phyloP scores from a whole-genome alignment of 2,888 invertebrate species.

The Nemurella pictetii region DNA sequence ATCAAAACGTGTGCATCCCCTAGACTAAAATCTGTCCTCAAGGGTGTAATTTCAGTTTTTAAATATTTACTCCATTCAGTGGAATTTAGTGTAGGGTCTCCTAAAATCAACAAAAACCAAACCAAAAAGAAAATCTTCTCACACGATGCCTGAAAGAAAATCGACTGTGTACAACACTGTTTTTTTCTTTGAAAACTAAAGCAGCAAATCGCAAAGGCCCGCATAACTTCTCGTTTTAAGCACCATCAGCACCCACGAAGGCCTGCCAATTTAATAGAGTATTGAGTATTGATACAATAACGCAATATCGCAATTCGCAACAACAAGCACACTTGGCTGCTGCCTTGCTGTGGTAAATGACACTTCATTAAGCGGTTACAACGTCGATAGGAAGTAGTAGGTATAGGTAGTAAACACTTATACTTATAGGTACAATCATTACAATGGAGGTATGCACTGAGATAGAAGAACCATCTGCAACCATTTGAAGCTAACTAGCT shows the following conservation, averaged over 20 bases:
- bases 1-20: neutral
- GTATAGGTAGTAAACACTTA: neutral
- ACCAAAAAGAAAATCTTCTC: neutral
- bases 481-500: neutral
- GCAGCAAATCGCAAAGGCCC: neutral
- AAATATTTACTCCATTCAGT: too few species aligned
- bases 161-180: neutral
- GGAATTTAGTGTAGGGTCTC: neutral
- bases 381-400: neutral
- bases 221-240: neutral
- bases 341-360: neutral
- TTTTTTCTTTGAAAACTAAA: neutral
- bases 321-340: neutral
- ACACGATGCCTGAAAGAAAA: neutral
- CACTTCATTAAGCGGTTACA: neutral
- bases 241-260: neutral
- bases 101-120: neutral
- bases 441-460: neutral
- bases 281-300: neutral
- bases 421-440: neutral
- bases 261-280: neutral
- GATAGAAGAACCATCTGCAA: neutral
- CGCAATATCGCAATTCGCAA: too few species aligned
- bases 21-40: neutral
- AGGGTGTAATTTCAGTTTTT: too few species aligned